Percentiles rank a stretch among this genome's conserved stretches.
phyloP scores from a whole-genome alignment of 1,140 invertebrate genomes.

The Cotesia vestalis region DNA sequence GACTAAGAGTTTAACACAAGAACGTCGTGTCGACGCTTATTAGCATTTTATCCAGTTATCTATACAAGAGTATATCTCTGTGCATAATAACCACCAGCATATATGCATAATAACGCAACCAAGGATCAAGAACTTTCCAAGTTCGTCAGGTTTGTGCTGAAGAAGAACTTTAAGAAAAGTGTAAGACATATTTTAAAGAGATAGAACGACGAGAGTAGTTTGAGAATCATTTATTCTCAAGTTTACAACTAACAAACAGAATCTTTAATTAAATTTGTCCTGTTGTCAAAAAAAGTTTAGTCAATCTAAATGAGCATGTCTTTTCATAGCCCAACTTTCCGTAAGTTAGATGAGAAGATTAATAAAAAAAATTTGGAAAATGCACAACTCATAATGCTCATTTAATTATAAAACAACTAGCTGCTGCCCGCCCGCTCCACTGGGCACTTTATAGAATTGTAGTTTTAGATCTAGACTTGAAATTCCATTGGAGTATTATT shows the following conservation, averaged over 20 bases:
- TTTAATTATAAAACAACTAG: too few species aligned
- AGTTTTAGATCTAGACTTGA: too few species aligned
- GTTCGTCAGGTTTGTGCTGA: neutral
- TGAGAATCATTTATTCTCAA: slow-evolving; percentile 28
- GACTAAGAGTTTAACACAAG: neutral
- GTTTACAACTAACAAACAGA: slow-evolving; percentile 29
- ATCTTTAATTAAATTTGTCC: slow-evolving; percentile 36
- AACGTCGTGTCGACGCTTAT: slow-evolving; percentile 25
- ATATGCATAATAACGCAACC: slow-evolving; percentile 29
- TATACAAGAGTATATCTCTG: slow-evolving; percentile 26
- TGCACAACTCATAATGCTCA: too few species aligned
- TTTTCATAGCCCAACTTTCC: neutral
- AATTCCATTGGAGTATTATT: too few species aligned
- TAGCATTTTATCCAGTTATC: slow-evolving; percentile 42
- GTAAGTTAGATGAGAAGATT: neutral
- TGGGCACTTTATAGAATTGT: too few species aligned
- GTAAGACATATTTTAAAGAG: slow-evolving; percentile 3
- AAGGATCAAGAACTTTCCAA: slow-evolving; percentile 36
- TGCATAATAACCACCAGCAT: slow-evolving; percentile 30
- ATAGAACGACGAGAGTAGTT: neutral
- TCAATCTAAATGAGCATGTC: too few species aligned
- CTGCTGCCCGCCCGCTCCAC: too few species aligned
- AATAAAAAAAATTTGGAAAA: neutral
- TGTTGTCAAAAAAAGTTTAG: neutral
- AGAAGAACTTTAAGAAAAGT: slow-evolving; percentile 2